Evolutionary conservation across 2,797 vertebrate genomes (phyloP).

Genomic region (Dermochelys coriacea): DNA sequence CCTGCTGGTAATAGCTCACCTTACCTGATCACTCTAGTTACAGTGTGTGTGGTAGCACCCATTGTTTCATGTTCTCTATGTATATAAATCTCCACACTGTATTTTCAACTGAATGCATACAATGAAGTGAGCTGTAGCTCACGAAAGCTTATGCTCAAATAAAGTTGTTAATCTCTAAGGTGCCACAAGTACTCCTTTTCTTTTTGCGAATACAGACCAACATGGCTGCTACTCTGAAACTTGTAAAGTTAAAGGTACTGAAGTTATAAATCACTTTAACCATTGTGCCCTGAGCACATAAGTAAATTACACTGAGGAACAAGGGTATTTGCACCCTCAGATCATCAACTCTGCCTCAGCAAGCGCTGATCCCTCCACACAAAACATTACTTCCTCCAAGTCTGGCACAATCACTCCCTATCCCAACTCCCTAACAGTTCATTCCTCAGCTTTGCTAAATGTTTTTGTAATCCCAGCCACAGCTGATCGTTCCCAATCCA

Average conservation of each 20-base stretch:
- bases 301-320: background rate
- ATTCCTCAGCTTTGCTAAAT: background rate
- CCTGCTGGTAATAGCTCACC: no score
- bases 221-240: background rate
- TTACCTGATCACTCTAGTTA: no score
- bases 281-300: background rate
- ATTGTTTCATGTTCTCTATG: no score
- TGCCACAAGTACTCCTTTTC: no score
- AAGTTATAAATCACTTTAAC: accelerated
- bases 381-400: background rate
- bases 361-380: background rate
- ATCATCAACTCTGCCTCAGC: background rate
- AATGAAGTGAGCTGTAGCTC: no score
- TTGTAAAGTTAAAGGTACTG: background rate
- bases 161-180: no score
- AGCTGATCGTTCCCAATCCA: background rate
- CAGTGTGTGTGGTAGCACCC: no score
- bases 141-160: no score
- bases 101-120: no score
- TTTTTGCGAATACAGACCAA: no score
- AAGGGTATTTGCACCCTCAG: background rate
- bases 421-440: background rate
- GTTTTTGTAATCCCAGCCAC: background rate
- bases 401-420: background rate
- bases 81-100: no score